Evolutionary conservation across 2,888 invertebrate species (phyloP).

Genomic region (Dynastes grantii): DNA sequence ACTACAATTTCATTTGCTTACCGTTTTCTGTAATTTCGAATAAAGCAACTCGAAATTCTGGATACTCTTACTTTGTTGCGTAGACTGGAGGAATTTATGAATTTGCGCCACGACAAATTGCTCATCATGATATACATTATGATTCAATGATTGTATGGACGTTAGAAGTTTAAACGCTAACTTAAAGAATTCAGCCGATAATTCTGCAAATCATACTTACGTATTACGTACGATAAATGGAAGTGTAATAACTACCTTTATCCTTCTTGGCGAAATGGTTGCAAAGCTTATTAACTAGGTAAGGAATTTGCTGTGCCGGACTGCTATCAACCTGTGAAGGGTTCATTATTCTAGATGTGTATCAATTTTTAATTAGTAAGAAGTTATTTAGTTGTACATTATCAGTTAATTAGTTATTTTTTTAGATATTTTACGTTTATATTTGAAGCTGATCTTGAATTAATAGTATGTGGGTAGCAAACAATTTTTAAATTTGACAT

Average conservation of each 20-base stretch:
- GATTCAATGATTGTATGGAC: constrained; percentile 57
- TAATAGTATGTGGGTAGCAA: constrained; percentile 9
- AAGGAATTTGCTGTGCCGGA: constrained; percentile 54
- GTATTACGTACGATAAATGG: background rate
- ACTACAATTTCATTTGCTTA: constrained; percentile 53
- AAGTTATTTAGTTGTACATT: constrained; percentile 38
- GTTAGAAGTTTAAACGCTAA: constrained; percentile 62
- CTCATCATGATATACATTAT: constrained; percentile 61
- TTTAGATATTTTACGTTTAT: background rate
- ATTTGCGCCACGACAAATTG: constrained; percentile 60
- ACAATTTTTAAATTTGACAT: constrained; percentile 53
- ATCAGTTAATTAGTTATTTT: constrained; percentile 21
- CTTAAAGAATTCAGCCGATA: constrained; percentile 61
- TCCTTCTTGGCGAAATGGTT: constrained; percentile 65
- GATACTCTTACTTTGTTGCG: constrained; percentile 60
- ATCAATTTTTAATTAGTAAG: constrained; percentile 2
- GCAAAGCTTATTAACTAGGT: constrained; percentile 63
- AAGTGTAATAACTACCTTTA: constrained; percentile 53
- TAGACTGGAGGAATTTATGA: constrained; percentile 57
- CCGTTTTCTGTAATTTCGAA: constrained; percentile 65
- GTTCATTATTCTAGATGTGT: constrained; percentile 56
- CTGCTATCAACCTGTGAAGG: constrained; percentile 51
- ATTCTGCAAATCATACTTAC: constrained; percentile 57
- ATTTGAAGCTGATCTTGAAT: constrained; percentile 13
- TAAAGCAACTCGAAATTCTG: constrained; percentile 66